Evolutionary conservation across 2,888 invertebrate species (phyloP).

Genomic region (Phalera bucephala): DNA sequence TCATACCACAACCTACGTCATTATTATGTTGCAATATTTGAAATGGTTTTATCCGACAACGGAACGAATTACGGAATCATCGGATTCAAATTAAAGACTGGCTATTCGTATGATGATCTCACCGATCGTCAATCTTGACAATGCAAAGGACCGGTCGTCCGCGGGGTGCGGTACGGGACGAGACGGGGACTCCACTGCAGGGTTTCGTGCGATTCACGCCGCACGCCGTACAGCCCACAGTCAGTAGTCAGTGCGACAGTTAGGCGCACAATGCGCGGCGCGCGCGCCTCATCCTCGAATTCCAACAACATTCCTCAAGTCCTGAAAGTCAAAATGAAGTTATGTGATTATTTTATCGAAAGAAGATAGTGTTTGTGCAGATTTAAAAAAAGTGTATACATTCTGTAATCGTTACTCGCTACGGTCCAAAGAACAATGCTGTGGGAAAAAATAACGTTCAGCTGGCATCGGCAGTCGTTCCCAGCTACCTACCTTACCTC

Average conservation of each 20-base stretch:
- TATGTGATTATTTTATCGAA: conserved; percentile 35
- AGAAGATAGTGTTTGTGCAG: conserved; percentile 46
- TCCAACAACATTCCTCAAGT: conserved; percentile 57
- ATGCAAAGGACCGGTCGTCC: conserved; percentile 77
- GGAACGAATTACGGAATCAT: conserved; percentile 37
- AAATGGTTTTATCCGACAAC: conserved; percentile 16
- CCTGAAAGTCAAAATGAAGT: conserved; percentile 65
- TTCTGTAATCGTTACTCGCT: conserved; percentile 59
- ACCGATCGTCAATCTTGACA: conserved; percentile 79
- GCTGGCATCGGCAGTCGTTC: conserved; percentile 81
- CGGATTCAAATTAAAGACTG: conserved; percentile 56
- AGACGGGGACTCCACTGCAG: conserved; percentile 63
- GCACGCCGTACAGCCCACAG: conserved; percentile 56
- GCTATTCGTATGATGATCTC: conserved; percentile 73
- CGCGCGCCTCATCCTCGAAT: conserved; percentile 63
- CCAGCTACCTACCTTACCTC: conserved; percentile 78
- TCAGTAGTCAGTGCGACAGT: conserved; percentile 66
- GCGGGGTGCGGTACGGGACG: conserved; percentile 55
- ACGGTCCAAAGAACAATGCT: conserved; percentile 83
- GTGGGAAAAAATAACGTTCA: conserved; percentile 85
- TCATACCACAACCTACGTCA: too few species aligned
- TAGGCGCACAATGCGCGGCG: conserved; percentile 73
- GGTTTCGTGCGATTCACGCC: conserved; percentile 73
- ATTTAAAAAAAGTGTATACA: conserved; percentile 54
- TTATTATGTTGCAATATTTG: too few species aligned